Percentiles rank a stretch among this genome's conserved stretches.
phyloP scores from a whole-genome alignment of 2,888 invertebrate species.

The Malthinus seriepunctatus region DNA sequence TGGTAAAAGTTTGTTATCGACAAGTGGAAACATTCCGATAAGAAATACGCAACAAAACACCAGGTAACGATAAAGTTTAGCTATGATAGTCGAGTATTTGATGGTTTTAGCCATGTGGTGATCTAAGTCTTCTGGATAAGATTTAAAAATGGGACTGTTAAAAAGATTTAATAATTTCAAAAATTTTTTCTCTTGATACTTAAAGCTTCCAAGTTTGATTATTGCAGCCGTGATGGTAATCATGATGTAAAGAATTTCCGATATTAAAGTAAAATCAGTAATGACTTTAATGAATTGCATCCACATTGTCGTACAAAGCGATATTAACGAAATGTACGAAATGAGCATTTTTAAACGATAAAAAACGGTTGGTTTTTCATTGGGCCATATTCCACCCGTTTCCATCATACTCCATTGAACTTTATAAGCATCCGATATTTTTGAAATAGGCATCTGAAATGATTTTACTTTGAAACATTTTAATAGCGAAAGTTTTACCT shows the following conservation, averaged over 20 bases:
- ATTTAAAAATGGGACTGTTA: slow-evolving; percentile 19
- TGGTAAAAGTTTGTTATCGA: slow-evolving; percentile 19
- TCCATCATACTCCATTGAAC: slow-evolving; percentile 13
- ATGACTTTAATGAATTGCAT: slow-evolving; percentile 13
- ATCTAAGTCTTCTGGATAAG: slow-evolving; percentile 17
- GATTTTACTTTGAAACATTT: too few species aligned
- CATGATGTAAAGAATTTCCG: slow-evolving; percentile 25
- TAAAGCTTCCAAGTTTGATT: slow-evolving; percentile 13
- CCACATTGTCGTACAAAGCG: slow-evolving; percentile 10
- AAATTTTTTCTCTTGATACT: slow-evolving; percentile 9
- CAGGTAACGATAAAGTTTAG: slow-evolving; percentile 15
- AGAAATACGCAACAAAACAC: slow-evolving; percentile 9
- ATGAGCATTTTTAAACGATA: not conserved
- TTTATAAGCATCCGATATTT: slow-evolving; percentile 8
- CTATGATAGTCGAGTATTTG: slow-evolving; percentile 12
- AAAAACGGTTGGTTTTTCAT: not conserved
- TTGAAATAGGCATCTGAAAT: slow-evolving; percentile 1
- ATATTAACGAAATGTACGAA: not conserved
- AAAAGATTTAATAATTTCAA: slow-evolving; percentile 8
- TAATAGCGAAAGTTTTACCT: too few species aligned
- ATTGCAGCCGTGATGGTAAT: slow-evolving; percentile 17
- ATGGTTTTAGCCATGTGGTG: slow-evolving; percentile 20
- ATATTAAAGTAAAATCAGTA: slow-evolving; percentile 18
- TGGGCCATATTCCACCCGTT: slow-evolving; percentile 18
- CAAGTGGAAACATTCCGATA: slow-evolving; percentile 15